Percentiles rank a stretch among this genome's conserved stretches.
Conservation (phyloP, 2,888 invertebrate species). For the Rosalia funebris region DNA sequence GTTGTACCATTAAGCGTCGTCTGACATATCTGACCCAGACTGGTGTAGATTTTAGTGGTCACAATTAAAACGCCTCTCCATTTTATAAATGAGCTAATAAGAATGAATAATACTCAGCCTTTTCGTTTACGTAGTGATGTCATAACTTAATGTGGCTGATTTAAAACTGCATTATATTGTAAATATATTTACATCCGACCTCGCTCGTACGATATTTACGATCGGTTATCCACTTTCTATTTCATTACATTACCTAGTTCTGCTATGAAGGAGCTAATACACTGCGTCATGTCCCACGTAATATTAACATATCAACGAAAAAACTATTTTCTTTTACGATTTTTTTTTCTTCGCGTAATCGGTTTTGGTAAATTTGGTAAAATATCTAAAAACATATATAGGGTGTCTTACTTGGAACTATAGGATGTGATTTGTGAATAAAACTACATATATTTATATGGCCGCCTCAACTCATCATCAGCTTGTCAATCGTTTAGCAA, state of each 20-base stretch:
- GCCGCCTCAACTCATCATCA: too few species aligned
- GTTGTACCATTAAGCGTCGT: too few species aligned
- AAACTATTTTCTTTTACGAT: too few species aligned
- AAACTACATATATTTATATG: too few species aligned
- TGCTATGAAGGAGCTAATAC: neutral
- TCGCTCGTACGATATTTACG: neutral
- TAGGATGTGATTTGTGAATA: too few species aligned
- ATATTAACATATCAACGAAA: too few species aligned
- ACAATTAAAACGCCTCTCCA: constrained; percentile 11
- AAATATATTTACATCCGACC: constrained; percentile 10
- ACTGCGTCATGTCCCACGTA: too few species aligned
- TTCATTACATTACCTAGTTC: neutral
- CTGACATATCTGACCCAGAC: neutral
- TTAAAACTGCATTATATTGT: constrained; percentile 20
- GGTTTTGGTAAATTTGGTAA: too few species aligned
- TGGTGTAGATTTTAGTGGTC: constrained; percentile 1
- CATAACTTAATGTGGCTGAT: constrained; percentile 18
- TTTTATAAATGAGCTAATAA: constrained; percentile 8
- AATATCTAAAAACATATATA: too few species aligned
- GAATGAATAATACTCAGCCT: constrained; percentile 20
- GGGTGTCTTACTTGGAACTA: too few species aligned
- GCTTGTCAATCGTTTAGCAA: too few species aligned
- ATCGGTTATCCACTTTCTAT: constrained; percentile 17
- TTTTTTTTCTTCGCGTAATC: too few species aligned
- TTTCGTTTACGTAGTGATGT: constrained; percentile 18